Conservation (phyloP, 2,113 vertebrate species). For the Oncorhynchus masou region DNA sequence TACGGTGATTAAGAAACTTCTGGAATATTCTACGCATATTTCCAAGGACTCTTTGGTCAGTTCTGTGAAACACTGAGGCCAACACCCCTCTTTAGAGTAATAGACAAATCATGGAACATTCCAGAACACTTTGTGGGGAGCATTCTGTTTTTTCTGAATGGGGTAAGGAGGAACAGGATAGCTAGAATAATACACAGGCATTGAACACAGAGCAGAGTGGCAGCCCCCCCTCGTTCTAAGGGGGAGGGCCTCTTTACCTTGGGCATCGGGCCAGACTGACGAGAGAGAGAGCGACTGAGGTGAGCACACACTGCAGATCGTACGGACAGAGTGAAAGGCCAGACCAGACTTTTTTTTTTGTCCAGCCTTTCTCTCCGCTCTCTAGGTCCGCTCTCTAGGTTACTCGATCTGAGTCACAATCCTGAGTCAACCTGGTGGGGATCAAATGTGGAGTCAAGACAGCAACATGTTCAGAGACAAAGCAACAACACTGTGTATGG, state of each 20-base stretch:
- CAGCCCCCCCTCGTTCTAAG: constrained; percentile 53
- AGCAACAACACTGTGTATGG: constrained; percentile 54
- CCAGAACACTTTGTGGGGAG: constrained; percentile 41
- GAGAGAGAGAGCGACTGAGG: constrained; percentile 67
- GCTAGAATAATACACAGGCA: constrained; percentile 63
- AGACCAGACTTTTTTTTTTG: constrained; percentile 57
- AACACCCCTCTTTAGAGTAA: constrained; percentile 51
- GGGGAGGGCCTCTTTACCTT: constrained; percentile 75
- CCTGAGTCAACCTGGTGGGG: constrained; percentile 79
- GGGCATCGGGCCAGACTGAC: constrained; percentile 71
- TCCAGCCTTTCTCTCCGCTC: constrained; percentile 62
- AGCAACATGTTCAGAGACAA: constrained; percentile 71
- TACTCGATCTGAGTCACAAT: constrained; percentile 73
- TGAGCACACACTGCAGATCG: constrained; percentile 63
- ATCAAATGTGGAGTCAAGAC: constrained; percentile 79
- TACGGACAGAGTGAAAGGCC: constrained; percentile 67
- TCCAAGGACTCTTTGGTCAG: constrained; percentile 56
- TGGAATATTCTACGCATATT: constrained; percentile 20
- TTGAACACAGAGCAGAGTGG: constrained; percentile 65
- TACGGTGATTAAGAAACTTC: constrained; percentile 10
- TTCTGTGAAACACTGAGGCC: constrained; percentile 66
- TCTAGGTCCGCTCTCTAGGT: constrained; percentile 62
- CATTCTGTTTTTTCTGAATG: constrained; percentile 33
- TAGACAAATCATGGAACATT: constrained; percentile 32
- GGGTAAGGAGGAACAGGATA: constrained; percentile 42